Percentiles rank a stretch among this genome's conserved stretches.
phyloP scores from a whole-genome alignment of 2,113 vertebrate genomes.

The Macrotus californicus region DNA sequence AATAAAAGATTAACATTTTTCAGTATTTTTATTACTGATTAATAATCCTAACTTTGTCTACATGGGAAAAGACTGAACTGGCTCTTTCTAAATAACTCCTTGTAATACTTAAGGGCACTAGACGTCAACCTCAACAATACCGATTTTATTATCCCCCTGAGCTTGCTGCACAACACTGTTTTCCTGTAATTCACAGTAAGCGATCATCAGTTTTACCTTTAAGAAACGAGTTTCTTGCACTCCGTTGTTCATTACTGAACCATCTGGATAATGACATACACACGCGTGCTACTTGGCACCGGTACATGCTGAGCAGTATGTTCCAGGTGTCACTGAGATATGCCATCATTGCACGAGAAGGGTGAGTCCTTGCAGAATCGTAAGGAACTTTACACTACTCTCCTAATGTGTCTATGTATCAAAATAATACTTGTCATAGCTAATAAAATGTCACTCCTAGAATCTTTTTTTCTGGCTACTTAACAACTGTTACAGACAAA shows the following conservation, averaged over 20 bases:
- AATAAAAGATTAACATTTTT: neutral
- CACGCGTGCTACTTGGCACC: neutral
- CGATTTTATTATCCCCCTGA: neutral
- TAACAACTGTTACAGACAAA: neutral
- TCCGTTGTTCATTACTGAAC: neutral
- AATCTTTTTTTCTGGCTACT: neutral
- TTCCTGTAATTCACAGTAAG: neutral
- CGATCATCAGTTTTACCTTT: neutral
- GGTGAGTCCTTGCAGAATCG: neutral
- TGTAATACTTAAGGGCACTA: neutral
- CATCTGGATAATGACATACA: neutral
- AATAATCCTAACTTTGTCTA: neutral
- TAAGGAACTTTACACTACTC: neutral
- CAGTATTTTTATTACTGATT: slow-evolving; percentile 6
- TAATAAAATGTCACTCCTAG: neutral
- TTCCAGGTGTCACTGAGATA: neutral
- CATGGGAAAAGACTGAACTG: neutral
- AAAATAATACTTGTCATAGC: neutral
- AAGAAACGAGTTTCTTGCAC: neutral
- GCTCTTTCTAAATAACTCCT: neutral
- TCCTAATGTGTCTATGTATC: neutral
- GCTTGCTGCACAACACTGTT: neutral
- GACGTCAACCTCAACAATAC: neutral
- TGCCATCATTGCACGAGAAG: neutral
- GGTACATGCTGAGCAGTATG: neutral